Evolutionary conservation across 2,113 vertebrate genomes (phyloP), one percentile per base, ranked within the genome.

Genomic region (Aplodontia rufa): DNA sequence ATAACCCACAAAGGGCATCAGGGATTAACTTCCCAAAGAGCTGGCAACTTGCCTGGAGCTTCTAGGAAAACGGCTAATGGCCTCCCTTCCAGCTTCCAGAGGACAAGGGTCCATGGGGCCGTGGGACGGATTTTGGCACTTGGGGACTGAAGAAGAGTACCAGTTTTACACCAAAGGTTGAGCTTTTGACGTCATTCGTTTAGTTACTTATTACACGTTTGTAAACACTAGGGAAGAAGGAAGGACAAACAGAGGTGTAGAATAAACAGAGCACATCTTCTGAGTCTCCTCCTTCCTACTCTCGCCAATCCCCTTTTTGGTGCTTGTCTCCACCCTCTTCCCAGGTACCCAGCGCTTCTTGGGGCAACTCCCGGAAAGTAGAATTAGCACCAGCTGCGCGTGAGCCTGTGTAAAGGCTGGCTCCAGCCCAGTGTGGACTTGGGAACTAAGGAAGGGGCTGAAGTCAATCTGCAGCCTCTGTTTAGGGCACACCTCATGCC

Each of bases 141-240:
- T 55, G 37, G 69, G 19, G 64, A 32, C 55, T 37, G 26, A 84
- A 69, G 51, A 64, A 60, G 58, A 96, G 32, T 14, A 60, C 30
- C 66, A 71, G 66, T 91, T 96, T 94, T 60, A 93, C 75, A 95
- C 51, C 49, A 88, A 47, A 49, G 26, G n/a, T 42, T 85, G 71
- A 35, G 69, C 72, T 93, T 89, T 89, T 93, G 85, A 96, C 79
- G 58, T 96, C 94, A 95, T 62, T 93, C 28, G 26, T n/a, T 71
- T 75, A 69, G 96, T 97, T 97, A 94, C 53, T 97, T 78, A 96
- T 98, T 96, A 97, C 69, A 91, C 40, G 30, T 90, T 55, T 95
- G 55, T 75, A 84, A 72, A 94, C 87, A 24, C 35, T 30, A 64
- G 45, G 19, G 10, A 81, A 78, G 26, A 40, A 42, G 71, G 19